Percentiles rank a stretch among this genome's conserved stretches.
These are phyloP conservation scores for Achroia grisella DNA, from an alignment of 1,140 invertebrate species.

Conservation along the genomic window DNA sequence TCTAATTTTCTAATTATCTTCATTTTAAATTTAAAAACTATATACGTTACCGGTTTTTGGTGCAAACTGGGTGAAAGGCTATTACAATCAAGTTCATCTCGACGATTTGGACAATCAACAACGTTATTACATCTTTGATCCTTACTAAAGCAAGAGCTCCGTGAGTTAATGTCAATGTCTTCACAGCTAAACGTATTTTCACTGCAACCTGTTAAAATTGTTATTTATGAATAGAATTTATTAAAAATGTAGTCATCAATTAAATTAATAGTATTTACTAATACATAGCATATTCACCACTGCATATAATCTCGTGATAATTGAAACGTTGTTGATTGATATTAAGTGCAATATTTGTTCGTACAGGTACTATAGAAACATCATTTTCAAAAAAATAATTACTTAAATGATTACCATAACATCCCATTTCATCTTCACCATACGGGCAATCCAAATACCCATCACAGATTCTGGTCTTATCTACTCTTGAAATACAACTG, in stretches of 20 bases:
- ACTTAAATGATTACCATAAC: slow-evolving; percentile 80
- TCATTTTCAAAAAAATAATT: too few species aligned
- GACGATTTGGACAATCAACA: slow-evolving; percentile 80
- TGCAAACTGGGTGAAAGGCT: slow-evolving; percentile 75
- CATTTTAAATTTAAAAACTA: too few species aligned
- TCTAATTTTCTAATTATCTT: too few species aligned
- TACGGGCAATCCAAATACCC: slow-evolving; percentile 85
- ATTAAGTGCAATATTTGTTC: too few species aligned
- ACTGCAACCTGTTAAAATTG: slow-evolving; percentile 74
- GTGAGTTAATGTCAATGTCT: slow-evolving; percentile 49
- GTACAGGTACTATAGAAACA: too few species aligned
- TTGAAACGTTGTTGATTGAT: too few species aligned
- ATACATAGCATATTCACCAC: too few species aligned
- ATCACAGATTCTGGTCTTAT: slow-evolving; percentile 82
- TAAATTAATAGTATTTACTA: too few species aligned
- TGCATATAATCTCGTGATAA: too few species aligned
- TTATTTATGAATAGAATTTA: too few species aligned
- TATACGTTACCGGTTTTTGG: slow-evolving; percentile 65
- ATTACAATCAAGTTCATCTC: slow-evolving; percentile 83
- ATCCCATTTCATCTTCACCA: slow-evolving; percentile 86
- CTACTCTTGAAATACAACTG: slow-evolving; percentile 79
- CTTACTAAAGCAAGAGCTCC: slow-evolving; percentile 75
- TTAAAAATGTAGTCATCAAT: too few species aligned
- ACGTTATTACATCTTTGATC: slow-evolving; percentile 80
- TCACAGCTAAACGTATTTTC: slow-evolving; percentile 79